These are phyloP conservation scores for Watsonalla binaria DNA, from an alignment of 2,888 invertebrate species.

Conservation along the genomic window DNA sequence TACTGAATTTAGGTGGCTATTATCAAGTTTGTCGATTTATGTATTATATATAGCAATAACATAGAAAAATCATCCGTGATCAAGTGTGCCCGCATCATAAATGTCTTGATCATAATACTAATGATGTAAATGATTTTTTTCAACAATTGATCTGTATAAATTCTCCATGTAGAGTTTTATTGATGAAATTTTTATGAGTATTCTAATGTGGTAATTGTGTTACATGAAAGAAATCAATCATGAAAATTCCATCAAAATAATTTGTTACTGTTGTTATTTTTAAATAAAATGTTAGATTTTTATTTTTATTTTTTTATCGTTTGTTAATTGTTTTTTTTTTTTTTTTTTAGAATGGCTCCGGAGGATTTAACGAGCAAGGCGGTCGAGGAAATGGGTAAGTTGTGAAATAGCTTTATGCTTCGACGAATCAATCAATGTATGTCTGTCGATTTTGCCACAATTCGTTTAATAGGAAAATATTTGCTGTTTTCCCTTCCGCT, in stretches of 20 bases:
- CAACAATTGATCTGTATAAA: constrained; percentile 13
- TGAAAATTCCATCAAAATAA: constrained; percentile 28
- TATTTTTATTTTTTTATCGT: constrained; percentile 44
- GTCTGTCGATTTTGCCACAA: background rate
- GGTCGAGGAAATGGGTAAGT: constrained; percentile 88
- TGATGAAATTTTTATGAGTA: constrained; percentile 22
- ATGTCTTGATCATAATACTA: background rate
- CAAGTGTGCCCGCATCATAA: background rate
- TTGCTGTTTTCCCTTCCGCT: background rate
- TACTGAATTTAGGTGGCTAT: background rate
- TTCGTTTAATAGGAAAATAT: background rate
- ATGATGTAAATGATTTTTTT: no score
- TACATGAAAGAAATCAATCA: constrained; percentile 2
- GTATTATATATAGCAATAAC: constrained; percentile 6
- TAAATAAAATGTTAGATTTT: constrained; percentile 53
- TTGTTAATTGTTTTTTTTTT: constrained; percentile 74
- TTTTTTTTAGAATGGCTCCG: constrained; percentile 92
- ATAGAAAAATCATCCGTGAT: constrained; percentile 1
- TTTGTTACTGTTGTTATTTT: constrained; percentile 29
- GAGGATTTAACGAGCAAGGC: constrained; percentile 86
- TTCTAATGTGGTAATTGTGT: background rate
- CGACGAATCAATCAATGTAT: background rate
- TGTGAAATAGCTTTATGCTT: constrained; percentile 47
- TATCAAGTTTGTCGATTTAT: background rate
- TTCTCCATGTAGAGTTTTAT: constrained; percentile 22